phyloP scores from a whole-genome alignment of 2,113 vertebrate species.

The Campylomormyrus numenius region DNA sequence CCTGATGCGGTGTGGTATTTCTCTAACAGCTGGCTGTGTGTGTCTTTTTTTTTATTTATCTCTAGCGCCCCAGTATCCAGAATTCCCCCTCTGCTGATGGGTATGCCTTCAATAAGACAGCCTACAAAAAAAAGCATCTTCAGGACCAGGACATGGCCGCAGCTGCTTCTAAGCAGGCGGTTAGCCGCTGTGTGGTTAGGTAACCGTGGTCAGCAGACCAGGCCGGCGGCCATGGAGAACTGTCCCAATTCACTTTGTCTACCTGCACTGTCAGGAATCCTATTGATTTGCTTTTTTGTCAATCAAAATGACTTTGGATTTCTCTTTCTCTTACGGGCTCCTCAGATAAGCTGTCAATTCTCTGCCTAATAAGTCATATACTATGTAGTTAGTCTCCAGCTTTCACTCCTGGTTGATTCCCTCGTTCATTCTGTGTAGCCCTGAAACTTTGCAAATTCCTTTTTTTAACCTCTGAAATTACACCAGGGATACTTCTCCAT shows the following conservation, averaged over 20 bases:
- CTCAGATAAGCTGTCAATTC: neutral
- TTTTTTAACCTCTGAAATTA: neutral
- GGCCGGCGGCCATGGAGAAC: constrained; percentile 60
- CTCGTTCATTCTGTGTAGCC: neutral
- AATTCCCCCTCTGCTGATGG: constrained; percentile 64
- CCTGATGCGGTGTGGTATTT: neutral
- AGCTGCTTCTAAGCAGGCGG: constrained; percentile 72
- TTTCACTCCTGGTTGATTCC: neutral
- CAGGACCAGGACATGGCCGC: constrained; percentile 70
- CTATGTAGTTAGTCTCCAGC: neutral
- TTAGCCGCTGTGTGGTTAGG: constrained; percentile 74
- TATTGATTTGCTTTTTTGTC: neutral
- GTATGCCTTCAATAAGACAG: constrained; percentile 61
- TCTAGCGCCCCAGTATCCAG: constrained; percentile 58
- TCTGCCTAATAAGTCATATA: neutral
- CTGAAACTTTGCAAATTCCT: neutral
- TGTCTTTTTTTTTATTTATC: constrained; percentile 28
- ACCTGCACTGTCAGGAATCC: neutral
- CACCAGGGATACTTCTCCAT: constrained; percentile 62
- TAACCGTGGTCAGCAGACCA: constrained; percentile 50
- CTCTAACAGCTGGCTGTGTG: too few species aligned
- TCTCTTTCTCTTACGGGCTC: neutral
- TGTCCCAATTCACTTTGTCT: constrained; percentile 40
- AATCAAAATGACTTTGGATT: neutral
- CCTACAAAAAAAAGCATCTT: constrained; percentile 62